Conservation (phyloP, 2,888 invertebrate genomes). For the Chaetoderma sp. region DNA sequence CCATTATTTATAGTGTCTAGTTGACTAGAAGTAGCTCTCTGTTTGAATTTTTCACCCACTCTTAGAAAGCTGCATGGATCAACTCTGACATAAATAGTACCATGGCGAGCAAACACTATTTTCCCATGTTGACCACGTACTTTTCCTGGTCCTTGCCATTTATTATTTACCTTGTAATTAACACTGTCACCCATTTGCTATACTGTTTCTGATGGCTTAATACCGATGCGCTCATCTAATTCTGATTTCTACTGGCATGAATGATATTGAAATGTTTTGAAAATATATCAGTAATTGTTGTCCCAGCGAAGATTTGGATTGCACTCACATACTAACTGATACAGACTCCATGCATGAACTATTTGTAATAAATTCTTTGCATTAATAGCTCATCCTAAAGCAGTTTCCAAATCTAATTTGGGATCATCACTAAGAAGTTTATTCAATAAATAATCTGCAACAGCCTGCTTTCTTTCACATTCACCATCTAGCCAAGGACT, state of each 20-base stretch:
- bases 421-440: conserved; percentile 9
- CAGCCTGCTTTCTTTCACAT: conserved; percentile 8
- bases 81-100: conserved; percentile 26
- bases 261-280: conserved; percentile 31
- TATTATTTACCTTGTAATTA: conserved; percentile 19
- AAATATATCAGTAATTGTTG: conserved; percentile 18
- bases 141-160: conserved; percentile 34
- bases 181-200: not conserved
- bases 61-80: conserved; percentile 18
- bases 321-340: conserved; percentile 19
- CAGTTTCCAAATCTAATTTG: not conserved
- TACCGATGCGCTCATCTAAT: too few species aligned
- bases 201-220: conserved; percentile 3
- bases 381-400: conserved; percentile 9
- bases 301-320: conserved; percentile 21
- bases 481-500: conserved; percentile 15
- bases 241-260: conserved; percentile 23
- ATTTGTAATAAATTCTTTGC: conserved; percentile 15
- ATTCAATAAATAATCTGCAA: conserved; percentile 2
- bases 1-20: too few species aligned
- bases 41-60: conserved; percentile 7
- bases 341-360: conserved; percentile 16
- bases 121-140: conserved; percentile 38
- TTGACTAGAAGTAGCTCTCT: not conserved
- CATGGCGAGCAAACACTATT: conserved; percentile 30